Conservation (phyloP, 2,888 invertebrate species). For the Xestoiulus laeticollis region DNA sequence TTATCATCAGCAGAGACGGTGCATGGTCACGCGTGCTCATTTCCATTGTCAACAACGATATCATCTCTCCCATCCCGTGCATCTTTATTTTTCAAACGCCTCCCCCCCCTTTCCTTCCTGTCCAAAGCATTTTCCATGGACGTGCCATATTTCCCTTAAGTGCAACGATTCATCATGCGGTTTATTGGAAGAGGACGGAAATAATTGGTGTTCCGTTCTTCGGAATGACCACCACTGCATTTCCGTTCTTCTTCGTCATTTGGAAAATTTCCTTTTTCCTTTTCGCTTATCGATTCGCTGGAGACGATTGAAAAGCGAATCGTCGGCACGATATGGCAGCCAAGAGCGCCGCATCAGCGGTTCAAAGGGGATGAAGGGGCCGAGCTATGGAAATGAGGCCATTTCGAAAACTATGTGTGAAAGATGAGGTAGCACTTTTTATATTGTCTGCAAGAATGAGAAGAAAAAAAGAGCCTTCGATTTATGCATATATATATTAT, state of each 20-base stretch:
- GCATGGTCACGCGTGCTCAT: neutral
- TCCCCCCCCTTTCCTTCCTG: neutral
- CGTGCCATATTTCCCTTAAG: conserved; percentile 48
- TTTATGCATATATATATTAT: neutral
- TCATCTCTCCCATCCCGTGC: conserved; percentile 38
- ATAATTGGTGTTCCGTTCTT: conserved; percentile 46
- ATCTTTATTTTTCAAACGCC: neutral
- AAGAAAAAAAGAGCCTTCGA: neutral
- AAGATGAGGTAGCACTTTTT: neutral
- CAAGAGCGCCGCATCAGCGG: neutral
- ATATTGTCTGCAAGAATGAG: neutral
- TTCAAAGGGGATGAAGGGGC: too few species aligned
- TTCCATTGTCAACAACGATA: neutral
- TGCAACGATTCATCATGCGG: conserved; percentile 42
- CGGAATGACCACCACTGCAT: conserved; percentile 44
- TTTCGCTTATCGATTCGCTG: neutral
- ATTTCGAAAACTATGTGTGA: neutral
- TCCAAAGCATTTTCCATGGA: neutral
- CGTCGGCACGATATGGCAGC: neutral
- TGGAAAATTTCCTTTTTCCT: neutral
- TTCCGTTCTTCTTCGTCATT: conserved; percentile 43
- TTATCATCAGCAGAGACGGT: neutral
- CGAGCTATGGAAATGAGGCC: neutral
- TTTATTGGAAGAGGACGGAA: conserved; percentile 48
- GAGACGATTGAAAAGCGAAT: neutral